A percentile compares a stretch with the other conserved stretches of the same genome.
phyloP scores from a whole-genome alignment of 2,797 vertebrate genomes.

The Eulemur rubriventer region DNA sequence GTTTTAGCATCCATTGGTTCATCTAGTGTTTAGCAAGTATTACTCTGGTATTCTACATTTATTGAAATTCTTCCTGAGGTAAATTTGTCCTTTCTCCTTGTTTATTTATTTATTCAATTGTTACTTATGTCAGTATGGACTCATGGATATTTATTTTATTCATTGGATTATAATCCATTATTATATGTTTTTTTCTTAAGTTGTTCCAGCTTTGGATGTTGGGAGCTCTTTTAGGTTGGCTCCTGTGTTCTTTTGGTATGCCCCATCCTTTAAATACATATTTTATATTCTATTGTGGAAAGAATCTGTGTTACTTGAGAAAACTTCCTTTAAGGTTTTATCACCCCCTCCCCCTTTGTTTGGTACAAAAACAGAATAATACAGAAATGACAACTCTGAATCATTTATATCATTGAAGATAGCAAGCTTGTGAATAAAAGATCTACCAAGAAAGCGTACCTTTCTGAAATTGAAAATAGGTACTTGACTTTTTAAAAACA shows the following conservation, averaged over 20 bases:
- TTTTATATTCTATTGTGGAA: background rate
- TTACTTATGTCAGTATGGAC: background rate
- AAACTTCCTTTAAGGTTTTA: constrained; percentile 4
- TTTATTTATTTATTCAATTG: background rate
- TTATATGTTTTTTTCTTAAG: background rate
- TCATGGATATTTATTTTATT: constrained; percentile 38
- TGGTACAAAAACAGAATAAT: background rate
- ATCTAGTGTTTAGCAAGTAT: constrained; percentile 5
- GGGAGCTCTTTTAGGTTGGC: background rate
- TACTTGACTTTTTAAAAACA: constrained; percentile 29
- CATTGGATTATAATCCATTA: background rate
- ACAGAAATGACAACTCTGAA: constrained; percentile 1
- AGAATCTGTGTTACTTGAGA: background rate
- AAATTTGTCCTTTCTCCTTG: background rate
- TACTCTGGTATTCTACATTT: background rate
- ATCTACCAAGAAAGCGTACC: background rate
- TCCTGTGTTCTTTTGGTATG: background rate
- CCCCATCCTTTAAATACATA: background rate
- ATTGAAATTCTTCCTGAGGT: constrained; percentile 14
- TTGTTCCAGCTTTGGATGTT: background rate
- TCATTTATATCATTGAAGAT: background rate
- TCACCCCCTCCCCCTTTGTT: background rate
- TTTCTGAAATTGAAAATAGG: constrained; percentile 6
- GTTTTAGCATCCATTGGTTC: background rate
- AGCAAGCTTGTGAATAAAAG: background rate